Conservation (phyloP, 2,888 invertebrate genomes). For the Branchipolynoe longqiensis region DNA sequence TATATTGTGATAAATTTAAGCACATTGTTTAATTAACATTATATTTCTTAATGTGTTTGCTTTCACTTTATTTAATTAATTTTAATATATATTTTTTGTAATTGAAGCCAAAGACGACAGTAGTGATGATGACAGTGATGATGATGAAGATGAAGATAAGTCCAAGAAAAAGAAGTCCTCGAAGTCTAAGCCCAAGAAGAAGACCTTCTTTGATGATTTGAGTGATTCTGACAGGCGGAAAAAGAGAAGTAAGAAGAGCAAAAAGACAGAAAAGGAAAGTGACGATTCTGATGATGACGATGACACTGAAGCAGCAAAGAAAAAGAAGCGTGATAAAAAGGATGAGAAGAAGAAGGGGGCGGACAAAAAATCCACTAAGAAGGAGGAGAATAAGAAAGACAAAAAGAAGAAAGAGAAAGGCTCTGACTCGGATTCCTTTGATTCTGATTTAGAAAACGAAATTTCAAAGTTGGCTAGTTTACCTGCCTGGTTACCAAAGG, state of each 20-base stretch:
- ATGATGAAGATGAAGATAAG: conserved; percentile 10
- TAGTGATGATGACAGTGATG: background rate
- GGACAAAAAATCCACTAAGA: background rate
- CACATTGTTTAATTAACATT: too few species aligned
- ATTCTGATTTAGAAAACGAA: conserved; percentile 59
- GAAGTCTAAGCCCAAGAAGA: background rate
- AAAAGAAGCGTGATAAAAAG: background rate
- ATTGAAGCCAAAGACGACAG: background rate
- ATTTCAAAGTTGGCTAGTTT: conserved; percentile 30
- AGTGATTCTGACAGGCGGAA: conserved; percentile 37
- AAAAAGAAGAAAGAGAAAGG: background rate
- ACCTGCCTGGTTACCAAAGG: too few species aligned
- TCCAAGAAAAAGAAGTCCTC: conserved; percentile 3
- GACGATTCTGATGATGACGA: conserved; percentile 11
- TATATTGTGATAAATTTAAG: too few species aligned
- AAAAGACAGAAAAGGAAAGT: background rate
- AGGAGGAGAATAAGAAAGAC: background rate
- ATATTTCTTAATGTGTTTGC: too few species aligned
- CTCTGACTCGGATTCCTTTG: background rate
- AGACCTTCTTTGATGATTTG: conserved; percentile 35
- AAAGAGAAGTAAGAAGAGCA: conserved; percentile 52
- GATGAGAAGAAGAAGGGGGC: background rate
- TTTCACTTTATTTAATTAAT: too few species aligned
- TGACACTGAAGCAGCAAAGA: conserved; percentile 9
- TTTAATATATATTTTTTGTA: background rate